Evolutionary conservation across 2,113 vertebrate genomes (phyloP), one percentile per base, ranked within the genome.

Genomic region (Pionites leucogaster): DNA sequence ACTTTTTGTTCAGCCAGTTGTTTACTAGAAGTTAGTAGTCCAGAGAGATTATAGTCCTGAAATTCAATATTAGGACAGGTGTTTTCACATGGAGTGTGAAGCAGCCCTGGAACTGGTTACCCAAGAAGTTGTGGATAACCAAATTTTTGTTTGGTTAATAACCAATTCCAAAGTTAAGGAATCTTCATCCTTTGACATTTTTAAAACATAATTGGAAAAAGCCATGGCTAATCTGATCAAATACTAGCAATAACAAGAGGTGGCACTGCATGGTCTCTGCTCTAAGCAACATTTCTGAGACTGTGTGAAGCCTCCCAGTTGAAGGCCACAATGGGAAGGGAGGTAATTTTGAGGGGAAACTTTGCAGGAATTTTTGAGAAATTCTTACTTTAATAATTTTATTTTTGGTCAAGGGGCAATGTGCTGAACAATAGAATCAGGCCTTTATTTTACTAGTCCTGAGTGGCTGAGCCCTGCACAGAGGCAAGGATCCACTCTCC

Each of bases 211-310:
- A 17, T 9, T 39, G 44, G n/a, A 60, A 23, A 86, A 60, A 76
- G 0, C 1, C 0, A 1, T 33, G 33, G 13, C 4, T 70, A 11
- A 50, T 71, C 16, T 50, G 13, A 50, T 46, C 8, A 49, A 68
- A 72, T 39, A 7, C 18, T 68, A 27, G 3, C 2, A 3, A 37
- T 35, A 69, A 14, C 13, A 55, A 15, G 25, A 37, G 41, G 14
- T 27, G 41, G 17, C 20, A 33, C 4, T 13, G 25, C 5, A 2
- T 82, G 17, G 37, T 82, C 41, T 64, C 50, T 68, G n/a, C 41
- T 69, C 23, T 65, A 89, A 93, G 10, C 23, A 53, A 18, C 41
- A 27, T 77, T 83, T 55, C 28, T 64, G 10, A 62, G 4, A 15
- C 17, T n/a, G 12, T 41, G 10, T 67, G 20, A 86, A 71, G 10